Evolutionary conservation across 2,113 vertebrate species (phyloP).

Genomic region (Ceratotherium simum): DNA sequence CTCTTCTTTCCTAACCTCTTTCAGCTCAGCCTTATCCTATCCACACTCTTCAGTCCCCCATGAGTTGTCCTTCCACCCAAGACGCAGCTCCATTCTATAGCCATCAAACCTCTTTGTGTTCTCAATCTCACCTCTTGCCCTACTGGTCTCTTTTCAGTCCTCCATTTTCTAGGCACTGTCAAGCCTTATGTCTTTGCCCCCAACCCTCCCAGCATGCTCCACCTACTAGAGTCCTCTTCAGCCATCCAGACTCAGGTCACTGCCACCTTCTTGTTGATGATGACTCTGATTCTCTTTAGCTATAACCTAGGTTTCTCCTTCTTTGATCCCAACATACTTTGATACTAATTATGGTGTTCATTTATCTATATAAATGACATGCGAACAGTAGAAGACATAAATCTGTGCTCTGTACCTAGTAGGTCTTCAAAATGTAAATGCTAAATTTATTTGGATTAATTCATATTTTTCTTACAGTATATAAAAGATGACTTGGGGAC

Average conservation of each 20-base stretch:
- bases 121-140: not conserved
- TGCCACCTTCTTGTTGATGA: not conserved
- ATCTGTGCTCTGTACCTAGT: not conserved
- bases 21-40: not conserved
- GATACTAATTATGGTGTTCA: not conserved
- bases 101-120: not conserved
- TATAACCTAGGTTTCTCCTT: not conserved
- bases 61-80: not conserved
- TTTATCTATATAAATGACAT: not conserved
- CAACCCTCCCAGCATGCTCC: not conserved
- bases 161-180: not conserved
- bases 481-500: not conserved
- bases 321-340: not conserved
- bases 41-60: not conserved
- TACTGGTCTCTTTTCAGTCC: not conserved
- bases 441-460: not conserved
- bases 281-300: not conserved
- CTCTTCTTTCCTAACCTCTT: not conserved
- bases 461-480: not conserved
- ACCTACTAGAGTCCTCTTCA: not conserved
- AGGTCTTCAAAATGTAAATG: not conserved
- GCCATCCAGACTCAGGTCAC: not conserved
- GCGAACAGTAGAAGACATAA: not conserved
- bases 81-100: not conserved
- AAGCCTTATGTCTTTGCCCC: not conserved